Conservation (phyloP, 1,140 invertebrate species). For the Tetramorium alpestre region DNA sequence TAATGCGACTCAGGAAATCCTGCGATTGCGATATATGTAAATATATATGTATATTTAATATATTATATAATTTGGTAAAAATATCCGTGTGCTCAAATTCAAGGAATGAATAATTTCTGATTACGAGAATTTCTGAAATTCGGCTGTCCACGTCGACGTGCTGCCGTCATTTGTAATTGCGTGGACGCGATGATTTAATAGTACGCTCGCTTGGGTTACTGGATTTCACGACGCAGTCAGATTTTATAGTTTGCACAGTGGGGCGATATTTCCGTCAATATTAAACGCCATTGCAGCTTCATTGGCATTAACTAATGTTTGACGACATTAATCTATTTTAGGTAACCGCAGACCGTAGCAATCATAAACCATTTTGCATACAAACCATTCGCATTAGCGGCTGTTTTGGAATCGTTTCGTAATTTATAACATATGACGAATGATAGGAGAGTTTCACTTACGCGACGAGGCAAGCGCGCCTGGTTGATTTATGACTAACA, state of each 20-base stretch:
- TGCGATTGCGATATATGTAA: background rate
- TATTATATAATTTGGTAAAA: background rate
- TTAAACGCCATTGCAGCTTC: constrained; percentile 71
- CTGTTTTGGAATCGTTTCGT: constrained; percentile 71
- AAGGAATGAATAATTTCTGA: constrained; percentile 19
- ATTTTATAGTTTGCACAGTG: constrained; percentile 73
- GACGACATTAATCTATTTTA: constrained; percentile 79
- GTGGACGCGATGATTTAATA: constrained; percentile 53
- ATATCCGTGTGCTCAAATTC: background rate
- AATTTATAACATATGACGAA: constrained; percentile 72
- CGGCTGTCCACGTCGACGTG: background rate
- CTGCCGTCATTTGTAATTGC: constrained; percentile 28
- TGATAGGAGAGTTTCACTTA: constrained; percentile 59
- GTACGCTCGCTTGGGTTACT: constrained; percentile 37
- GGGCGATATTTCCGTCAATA: constrained; percentile 73
- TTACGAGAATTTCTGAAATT: constrained; percentile 29
- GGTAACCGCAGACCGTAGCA: constrained; percentile 73
- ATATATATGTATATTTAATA: background rate
- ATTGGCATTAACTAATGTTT: constrained; percentile 76
- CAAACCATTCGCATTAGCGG: constrained; percentile 68
- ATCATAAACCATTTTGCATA: constrained; percentile 79
- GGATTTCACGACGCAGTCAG: constrained; percentile 61
- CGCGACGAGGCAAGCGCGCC: constrained; percentile 13
- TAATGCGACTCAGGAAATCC: background rate
- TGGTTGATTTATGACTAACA: constrained; percentile 52